These are phyloP conservation scores for Taxidea taxus DNA, from an alignment of 2,113 vertebrate genomes.

Conservation along the genomic window DNA sequence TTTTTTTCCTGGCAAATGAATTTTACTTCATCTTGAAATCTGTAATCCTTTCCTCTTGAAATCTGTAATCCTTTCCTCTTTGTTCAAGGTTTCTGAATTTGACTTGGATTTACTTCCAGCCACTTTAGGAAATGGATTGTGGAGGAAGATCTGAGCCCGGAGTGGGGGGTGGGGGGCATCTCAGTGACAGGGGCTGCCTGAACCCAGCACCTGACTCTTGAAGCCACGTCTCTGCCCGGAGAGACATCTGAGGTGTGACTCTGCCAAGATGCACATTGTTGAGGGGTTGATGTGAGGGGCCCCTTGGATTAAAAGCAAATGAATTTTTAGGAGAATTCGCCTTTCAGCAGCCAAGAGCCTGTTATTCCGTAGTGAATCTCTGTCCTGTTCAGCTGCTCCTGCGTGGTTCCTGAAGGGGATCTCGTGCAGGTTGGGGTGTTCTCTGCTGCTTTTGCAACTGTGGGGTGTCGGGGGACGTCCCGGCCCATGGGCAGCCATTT, in stretches of 20 bases:
- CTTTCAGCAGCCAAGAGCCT: neutral
- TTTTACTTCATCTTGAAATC: neutral
- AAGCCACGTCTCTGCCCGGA: neutral
- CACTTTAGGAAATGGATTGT: neutral
- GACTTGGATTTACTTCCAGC: neutral
- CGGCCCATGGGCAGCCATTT: neutral
- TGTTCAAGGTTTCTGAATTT: neutral
- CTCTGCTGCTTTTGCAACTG: neutral
- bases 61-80: neutral
- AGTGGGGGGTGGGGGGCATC: neutral
- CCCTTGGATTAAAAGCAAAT: neutral
- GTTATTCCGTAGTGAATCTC: accelerated
- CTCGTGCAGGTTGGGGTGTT: neutral
- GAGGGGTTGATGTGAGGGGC: accelerated
- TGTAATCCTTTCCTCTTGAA: neutral
- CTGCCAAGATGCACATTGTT: neutral
- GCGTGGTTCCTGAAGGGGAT: accelerated
- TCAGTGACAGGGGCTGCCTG: neutral
- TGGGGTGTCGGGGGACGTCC: neutral
- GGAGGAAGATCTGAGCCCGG: neutral
- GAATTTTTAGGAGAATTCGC: neutral
- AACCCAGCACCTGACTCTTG: too few species aligned
- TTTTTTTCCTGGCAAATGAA: neutral
- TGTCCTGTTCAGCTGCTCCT: neutral
- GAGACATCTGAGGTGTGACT: neutral